phyloP scores from a whole-genome alignment of 2,888 invertebrate genomes.

The Agrilus cyanescens region DNA sequence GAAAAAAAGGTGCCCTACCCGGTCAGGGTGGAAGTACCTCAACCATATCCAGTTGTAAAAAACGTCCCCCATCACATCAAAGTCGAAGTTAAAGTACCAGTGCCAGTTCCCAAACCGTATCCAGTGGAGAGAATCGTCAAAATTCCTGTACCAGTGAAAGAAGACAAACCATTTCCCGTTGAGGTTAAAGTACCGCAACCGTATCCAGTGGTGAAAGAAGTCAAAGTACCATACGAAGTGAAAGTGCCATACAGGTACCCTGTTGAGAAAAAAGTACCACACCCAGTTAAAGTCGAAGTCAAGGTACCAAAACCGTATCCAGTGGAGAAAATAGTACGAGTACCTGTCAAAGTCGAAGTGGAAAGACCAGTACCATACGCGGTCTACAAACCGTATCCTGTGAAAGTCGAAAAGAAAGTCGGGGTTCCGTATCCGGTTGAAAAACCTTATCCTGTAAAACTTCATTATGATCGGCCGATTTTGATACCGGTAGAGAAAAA shows the following conservation, averaged over 20 bases:
- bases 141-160: constrained; percentile 49
- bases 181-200: constrained; percentile 61
- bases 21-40: constrained; percentile 27
- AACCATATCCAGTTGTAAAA: constrained; percentile 56
- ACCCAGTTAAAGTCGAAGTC: constrained; percentile 52
- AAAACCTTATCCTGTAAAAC: constrained; percentile 50
- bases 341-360: constrained; percentile 51
- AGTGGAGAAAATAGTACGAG: constrained; percentile 57
- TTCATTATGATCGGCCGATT: constrained; percentile 50
- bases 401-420: constrained; percentile 56
- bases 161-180: constrained; percentile 50
- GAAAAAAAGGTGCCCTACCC: constrained; percentile 38
- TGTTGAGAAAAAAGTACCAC: constrained; percentile 51
- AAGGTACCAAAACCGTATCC: constrained; percentile 58
- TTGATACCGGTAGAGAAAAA: constrained; percentile 61
- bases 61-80: constrained; percentile 55
- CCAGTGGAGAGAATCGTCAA: constrained; percentile 64
- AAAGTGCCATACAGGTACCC: constrained; percentile 56
- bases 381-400: constrained; percentile 50
- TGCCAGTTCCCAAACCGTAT: constrained; percentile 41
- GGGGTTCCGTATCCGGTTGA: constrained; percentile 44
- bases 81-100: constrained; percentile 42
- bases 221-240: constrained; percentile 55
- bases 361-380: constrained; percentile 54
- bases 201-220: constrained; percentile 56